Evolutionary conservation across 2,113 vertebrate species (phyloP).

Genomic region (Prinia subflava): DNA sequence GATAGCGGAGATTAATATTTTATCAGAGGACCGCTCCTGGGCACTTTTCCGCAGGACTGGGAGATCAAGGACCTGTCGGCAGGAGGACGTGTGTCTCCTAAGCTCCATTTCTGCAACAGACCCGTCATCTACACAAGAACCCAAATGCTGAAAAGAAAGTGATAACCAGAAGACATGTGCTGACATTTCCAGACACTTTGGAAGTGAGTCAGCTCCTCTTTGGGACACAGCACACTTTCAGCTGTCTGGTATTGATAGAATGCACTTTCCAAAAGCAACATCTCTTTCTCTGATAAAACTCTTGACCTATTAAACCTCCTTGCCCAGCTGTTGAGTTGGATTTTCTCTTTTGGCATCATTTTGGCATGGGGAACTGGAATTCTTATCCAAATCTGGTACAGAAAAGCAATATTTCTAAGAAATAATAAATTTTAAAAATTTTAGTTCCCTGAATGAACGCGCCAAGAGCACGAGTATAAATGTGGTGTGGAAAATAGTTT

Average conservation of each 20-base stretch:
- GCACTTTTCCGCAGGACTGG: not conserved
- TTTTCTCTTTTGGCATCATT: not conserved
- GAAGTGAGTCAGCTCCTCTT: not conserved
- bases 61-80: not conserved
- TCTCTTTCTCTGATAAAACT: not conserved
- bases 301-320: not conserved
- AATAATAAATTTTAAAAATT: not conserved
- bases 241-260: constrained; percentile 24
- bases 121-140: not conserved
- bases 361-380: not conserved
- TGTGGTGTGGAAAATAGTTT: not conserved
- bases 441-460: not conserved
- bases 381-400: not conserved
- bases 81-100: not conserved
- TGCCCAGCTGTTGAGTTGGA: not conserved
- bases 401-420: not conserved
- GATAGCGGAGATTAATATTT: fast-evolving
- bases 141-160: not conserved
- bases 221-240: not conserved
- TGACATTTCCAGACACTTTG: constrained; percentile 34
- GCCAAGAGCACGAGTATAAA: not conserved
- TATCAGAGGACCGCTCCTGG: not conserved
- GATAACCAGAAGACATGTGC: not conserved
- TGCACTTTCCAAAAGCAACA: not conserved
- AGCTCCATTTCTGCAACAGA: not conserved